Base-by-base conservation (phyloP, 2,797 vertebrate species). In the Myotis myotis region DNA sequence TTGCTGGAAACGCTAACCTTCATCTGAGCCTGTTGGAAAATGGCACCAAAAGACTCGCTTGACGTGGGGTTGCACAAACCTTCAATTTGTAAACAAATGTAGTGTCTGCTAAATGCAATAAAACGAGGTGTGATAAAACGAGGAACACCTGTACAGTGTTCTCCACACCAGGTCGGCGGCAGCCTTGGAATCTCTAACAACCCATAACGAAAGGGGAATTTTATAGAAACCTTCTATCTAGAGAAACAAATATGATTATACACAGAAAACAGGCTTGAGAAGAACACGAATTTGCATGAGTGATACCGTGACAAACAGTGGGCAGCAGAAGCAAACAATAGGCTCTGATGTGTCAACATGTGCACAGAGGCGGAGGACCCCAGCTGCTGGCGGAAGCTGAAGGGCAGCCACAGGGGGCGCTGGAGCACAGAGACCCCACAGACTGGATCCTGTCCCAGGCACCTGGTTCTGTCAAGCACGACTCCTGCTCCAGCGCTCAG, bases 381-480 rank as follows among this genome's bases (percentile, higher is more conserved):
- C 23, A 4, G 92, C 64, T 25, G 89, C 55, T 13, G 0, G 41
- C 20, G 84, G 6, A 25, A 12, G 91, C 0, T 3, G 79, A 91
- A 0, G 3, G 81, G 87, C 51, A 6, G 22, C 11, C 25, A 20
- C 53, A 5, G 62, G 80, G 13, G 17, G 5, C 2, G 16, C 47
- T 0, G 6, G 53, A 4, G 47, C 71, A 44, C 38, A 13, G 38
- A 20, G 16, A 22, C 11, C 13, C 78, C 8, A 0, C 7, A n/a
- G 71, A 1, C 28, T 0, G 51, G 51, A 23, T 1, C 3, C 71
- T 1, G 10, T 28, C 79, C 62, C 1, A 5, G 76, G 47, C 57
- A 0, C 3, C 0, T 0, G 44, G 16, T 6, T 20, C 75, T 16
- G 33, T 28, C 1, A 4, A 28, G 19, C 15, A 8, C 2, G 1